Evolutionary conservation across 2,797 vertebrate species (phyloP), one percentile per base, ranked within the genome.

Genomic region (Gymnothorax javanicus): DNA sequence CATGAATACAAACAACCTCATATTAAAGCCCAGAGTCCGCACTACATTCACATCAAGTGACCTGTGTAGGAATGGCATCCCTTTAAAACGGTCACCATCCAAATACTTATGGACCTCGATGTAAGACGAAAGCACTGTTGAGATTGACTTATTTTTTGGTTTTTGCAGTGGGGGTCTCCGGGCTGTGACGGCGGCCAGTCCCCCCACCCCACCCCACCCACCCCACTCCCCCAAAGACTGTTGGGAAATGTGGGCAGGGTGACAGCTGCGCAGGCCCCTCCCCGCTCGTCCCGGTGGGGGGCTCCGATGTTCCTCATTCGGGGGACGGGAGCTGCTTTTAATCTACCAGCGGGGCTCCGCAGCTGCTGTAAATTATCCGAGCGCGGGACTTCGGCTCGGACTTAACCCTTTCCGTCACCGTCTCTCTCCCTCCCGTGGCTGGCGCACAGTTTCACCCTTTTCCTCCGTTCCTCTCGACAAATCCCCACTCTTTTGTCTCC

Each of bases 241-340:
- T 95, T 94, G 95, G 96, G 96, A 97, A 97, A 96, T 94, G 95
- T 96, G 96, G 95, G 95, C 96, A 95, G 95, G 96, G 94, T 96
- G 95, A 97, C 97, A 97, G 97, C 96, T 97, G 97, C 94, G 93
- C 93, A 95, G 94, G 95, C 96, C 96, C 96, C 96, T 95, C 96
- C 96, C 96, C 92, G 94, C 94, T 95, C 94, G 91, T 0, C 93
- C 95, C 94, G 96, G 94, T 93, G 95, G 91, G 91, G 97, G 96
- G 95, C 94, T 94, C 96, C 96, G 96, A 95, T 97, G 96, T 97
- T 97, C 96, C 98, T 96, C 96, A 97, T 97, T 97, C 96, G 96
- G 96, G 88, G 97, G 95, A 96, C 96, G 96, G 96, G 97, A 97
- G 96, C 95, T 96, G 96, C 97, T 98, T 98, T 98, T 97, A 98